phyloP scores from a whole-genome alignment of 2,797 vertebrate species.

The Semotilus atromaculatus region DNA sequence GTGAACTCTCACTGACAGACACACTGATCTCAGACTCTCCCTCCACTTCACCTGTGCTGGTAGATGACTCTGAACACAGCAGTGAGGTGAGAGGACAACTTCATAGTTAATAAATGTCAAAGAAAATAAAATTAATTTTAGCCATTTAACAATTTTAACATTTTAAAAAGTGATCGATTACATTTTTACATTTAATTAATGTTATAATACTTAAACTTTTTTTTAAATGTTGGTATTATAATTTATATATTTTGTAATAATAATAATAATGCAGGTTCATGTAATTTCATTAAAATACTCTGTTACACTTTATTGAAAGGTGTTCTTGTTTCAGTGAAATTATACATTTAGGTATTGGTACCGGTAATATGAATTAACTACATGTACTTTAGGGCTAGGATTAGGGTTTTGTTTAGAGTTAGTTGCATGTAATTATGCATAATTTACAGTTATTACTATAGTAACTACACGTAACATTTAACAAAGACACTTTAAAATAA shows the following conservation, averaged over 20 bases:
- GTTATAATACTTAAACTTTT: background rate
- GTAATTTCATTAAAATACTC: too few relatives aligned
- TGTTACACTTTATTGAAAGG: background rate
- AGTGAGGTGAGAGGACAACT: constrained; percentile 42
- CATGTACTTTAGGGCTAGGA: background rate
- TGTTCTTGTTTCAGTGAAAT: background rate
- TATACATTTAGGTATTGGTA: background rate
- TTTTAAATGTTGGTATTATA: background rate
- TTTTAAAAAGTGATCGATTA: background rate
- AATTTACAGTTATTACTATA: background rate
- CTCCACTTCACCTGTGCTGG: constrained; percentile 67
- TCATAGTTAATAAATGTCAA: background rate
- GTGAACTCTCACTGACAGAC: constrained; percentile 38
- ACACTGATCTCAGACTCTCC: constrained; percentile 63
- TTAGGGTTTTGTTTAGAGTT: background rate
- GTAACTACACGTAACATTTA: background rate
- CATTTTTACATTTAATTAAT: background rate
- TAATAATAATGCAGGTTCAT: too few relatives aligned
- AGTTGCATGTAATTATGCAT: background rate
- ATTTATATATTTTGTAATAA: background rate
- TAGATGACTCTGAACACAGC: constrained; percentile 53
- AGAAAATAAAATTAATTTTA: background rate
- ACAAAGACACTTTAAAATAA: background rate
- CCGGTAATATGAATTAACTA: background rate
- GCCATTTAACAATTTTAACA: background rate